Percentiles rank a stretch among this genome's conserved stretches.
Evolutionary conservation across 2,113 vertebrate genomes (phyloP).

Genomic region (Cervus canadensis): DNA sequence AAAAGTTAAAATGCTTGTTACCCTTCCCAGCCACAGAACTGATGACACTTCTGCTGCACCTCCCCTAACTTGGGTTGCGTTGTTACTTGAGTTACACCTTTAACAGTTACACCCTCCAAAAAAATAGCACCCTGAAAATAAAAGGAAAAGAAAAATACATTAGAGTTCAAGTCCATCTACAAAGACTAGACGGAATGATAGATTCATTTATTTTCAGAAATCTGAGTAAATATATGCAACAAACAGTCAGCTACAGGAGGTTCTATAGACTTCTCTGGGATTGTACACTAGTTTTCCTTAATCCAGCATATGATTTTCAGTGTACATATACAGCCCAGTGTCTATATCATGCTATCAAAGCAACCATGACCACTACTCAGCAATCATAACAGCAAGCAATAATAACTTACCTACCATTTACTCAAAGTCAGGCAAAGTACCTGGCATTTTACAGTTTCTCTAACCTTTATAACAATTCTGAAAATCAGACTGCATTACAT

Average conservation of each 20-base stretch:
- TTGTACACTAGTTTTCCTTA: background rate
- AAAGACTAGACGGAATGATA: constrained; percentile 17
- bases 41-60: constrained; percentile 93
- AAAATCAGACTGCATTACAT: background rate
- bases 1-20: constrained; percentile 75
- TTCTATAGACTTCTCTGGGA: background rate
- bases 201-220: background rate
- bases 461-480: background rate
- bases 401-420: background rate
- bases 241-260: background rate
- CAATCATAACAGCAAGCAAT: background rate
- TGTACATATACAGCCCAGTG: background rate
- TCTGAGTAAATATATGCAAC: background rate
- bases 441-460: background rate
- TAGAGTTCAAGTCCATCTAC: constrained; percentile 41
- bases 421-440: background rate
- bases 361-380: background rate
- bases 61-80: constrained; percentile 92
- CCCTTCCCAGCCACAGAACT: constrained; percentile 96
- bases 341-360: background rate
- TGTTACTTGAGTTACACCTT: constrained; percentile 93
- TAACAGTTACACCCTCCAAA: constrained; percentile 94
- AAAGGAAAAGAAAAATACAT: constrained; percentile 39
- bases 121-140: constrained; percentile 91
- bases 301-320: background rate